Base-by-base conservation (phyloP, 2,113 vertebrate species). In the Scomber scombrus region DNA sequence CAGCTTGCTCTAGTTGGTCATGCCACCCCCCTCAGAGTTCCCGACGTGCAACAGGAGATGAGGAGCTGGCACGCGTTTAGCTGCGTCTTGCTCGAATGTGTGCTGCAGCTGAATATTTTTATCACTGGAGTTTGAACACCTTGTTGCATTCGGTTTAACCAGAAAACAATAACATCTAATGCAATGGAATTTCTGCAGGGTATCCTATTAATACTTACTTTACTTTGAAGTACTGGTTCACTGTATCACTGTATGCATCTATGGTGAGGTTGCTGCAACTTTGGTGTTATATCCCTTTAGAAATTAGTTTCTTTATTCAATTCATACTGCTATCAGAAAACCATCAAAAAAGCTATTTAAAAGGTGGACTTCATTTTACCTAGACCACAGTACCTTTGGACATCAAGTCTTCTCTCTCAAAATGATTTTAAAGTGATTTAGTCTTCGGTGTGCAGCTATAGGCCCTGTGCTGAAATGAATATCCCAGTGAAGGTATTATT, bases 41-140 rank as follows among this genome's bases (percentile, higher is more conserved):
- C 73, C 60, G 62, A 85, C 63, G 90, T 93, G 92, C 91, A 91
- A 94, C 92, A 93, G 91, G 91, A 92, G 90, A 82, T 75, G 81
- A 70, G 67, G 82, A 77, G 63, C 74, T 83, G 89, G 85, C 75
- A 62, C 50, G 34, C 60, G 80, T 74, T 45, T 43, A 75, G 68
- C 69, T 64, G 46, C 19, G 65, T 71, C 54, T 16, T 69, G 66
- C 51, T 67, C 29, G 4, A 43, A 60, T 64, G 60, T 52, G 78
- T 64, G 80, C 71, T 67, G 74, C 77, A 69, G 63, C 51, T 63
- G 66, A 55, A 57, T 77, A 71, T 84, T 31, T 75, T 45, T 40
- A 51, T 77, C 71, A 58, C 58, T 52, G 26, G 63, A 80, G 54
- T 81, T 88, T 60, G 45, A n/a, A 76, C 40, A 71, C 58, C 76